Conservation (phyloP, 2,888 invertebrate genomes). For the Parnassius orleans region DNA sequence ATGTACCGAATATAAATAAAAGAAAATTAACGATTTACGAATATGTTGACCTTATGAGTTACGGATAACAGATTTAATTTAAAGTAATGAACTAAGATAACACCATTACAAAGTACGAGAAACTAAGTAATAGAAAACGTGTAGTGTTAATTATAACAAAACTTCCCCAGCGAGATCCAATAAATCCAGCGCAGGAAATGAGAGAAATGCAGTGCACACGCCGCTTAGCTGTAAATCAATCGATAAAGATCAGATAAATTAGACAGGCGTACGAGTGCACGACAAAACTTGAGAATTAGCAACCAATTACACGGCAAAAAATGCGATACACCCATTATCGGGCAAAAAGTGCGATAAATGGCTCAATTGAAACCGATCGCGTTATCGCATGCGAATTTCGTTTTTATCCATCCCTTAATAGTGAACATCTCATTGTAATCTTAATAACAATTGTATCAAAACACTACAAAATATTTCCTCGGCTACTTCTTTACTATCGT, state of each 20-base stretch:
- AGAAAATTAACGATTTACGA: no score
- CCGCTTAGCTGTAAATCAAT: conserved; percentile 47
- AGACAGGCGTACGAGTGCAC: conserved; percentile 41
- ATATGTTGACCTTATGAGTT: no score
- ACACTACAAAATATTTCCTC: conserved; percentile 13
- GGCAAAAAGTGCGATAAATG: conserved; percentile 50
- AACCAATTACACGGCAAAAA: conserved; percentile 58
- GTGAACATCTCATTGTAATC: conserved; percentile 12
- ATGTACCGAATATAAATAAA: no score
- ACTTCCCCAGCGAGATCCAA: conserved; percentile 18
- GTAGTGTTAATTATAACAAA: conserved; percentile 23
- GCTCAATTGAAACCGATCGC: conserved; percentile 59
- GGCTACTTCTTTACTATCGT: conserved; percentile 11
- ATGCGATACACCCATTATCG: conserved; percentile 44
- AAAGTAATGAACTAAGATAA: not conserved
- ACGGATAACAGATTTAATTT: no score
- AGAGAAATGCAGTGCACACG: conserved; percentile 40
- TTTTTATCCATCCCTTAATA: conserved; percentile 41
- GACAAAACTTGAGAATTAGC: conserved; percentile 50
- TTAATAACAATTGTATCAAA: conserved; percentile 13
- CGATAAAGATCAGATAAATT: conserved; percentile 49
- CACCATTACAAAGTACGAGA: conserved; percentile 7
- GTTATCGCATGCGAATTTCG: conserved; percentile 46
- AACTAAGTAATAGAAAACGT: conserved; percentile 21
- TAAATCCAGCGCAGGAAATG: conserved; percentile 25